Evolutionary conservation across 2,888 invertebrate species (phyloP).

Genomic region (Adela reaumurella): DNA sequence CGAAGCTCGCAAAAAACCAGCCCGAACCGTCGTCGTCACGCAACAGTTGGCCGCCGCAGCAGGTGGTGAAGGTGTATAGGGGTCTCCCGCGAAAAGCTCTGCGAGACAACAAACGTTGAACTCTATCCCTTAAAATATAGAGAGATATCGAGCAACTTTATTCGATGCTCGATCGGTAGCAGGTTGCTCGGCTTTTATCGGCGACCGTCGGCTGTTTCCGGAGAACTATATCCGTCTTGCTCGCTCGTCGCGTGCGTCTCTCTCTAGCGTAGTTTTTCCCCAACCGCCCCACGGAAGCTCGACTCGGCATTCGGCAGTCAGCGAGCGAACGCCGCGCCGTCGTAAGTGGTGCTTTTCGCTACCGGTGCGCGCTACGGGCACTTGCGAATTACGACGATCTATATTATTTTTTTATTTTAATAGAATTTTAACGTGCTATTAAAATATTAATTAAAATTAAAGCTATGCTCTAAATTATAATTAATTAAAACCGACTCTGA

Average conservation of each 20-base stretch:
- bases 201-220: constrained; percentile 18
- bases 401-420: too few species aligned
- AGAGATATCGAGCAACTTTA: too few species aligned
- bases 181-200: constrained; percentile 10
- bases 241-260: constrained; percentile 16
- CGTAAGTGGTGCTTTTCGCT: constrained; percentile 16
- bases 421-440: too few species aligned
- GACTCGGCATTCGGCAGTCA: constrained; percentile 46
- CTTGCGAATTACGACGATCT: too few species aligned
- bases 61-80: too few species aligned
- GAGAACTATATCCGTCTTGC: constrained; percentile 4
- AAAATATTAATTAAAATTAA: too few species aligned
- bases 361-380: neutral
- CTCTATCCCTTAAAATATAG: too few species aligned
- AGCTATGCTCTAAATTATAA: too few species aligned
- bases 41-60: neutral
- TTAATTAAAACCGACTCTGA: too few species aligned
- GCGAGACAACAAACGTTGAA: constrained; percentile 53
- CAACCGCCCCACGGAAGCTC: constrained; percentile 12
- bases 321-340: constrained; percentile 36
- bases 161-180: too few species aligned
- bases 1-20: neutral
- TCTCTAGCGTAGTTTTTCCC: constrained; percentile 4
- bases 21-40: neutral
- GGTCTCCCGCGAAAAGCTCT: too few species aligned